Conservation (phyloP, 2,888 invertebrate species). For the Diachrysia chrysitis region DNA sequence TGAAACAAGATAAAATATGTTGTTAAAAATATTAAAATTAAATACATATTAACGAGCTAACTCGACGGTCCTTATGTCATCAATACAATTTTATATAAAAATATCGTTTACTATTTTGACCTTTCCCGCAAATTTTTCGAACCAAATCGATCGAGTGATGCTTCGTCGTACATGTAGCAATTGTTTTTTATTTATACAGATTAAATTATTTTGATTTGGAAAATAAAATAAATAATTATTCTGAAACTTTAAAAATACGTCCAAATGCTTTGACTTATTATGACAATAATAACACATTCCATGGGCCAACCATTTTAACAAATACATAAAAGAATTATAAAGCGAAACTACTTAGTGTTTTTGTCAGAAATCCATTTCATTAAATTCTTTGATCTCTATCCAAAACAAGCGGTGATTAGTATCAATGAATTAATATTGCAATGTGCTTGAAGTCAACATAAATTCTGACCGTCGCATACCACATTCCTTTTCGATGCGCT, state of each 20-base stretch:
- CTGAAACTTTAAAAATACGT: background rate
- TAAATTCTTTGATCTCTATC: conserved; percentile 60
- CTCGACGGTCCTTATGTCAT: too few species aligned
- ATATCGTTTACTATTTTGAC: too few species aligned
- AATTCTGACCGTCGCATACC: conserved; percentile 53
- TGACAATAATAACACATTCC: conserved; percentile 14
- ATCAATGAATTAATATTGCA: conserved; percentile 43
- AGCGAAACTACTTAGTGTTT: conserved; percentile 21
- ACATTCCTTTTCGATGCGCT: conserved; percentile 38
- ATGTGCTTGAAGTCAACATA: conserved; percentile 49
- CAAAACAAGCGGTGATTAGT: conserved; percentile 52
- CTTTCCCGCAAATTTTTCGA: too few species aligned
- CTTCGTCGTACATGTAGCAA: too few species aligned
- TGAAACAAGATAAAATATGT: conserved; percentile 77
- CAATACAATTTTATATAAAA: too few species aligned
- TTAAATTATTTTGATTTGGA: background rate
- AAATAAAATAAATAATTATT: too few species aligned
- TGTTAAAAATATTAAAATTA: conserved; percentile 12
- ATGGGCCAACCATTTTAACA: background rate
- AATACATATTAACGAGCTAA: too few species aligned
- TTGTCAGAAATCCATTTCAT: conserved; percentile 30
- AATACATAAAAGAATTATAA: conserved; percentile 19
- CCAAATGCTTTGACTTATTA: conserved; percentile 11
- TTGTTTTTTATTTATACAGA: too few species aligned
- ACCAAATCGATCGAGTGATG: too few species aligned